These are phyloP conservation scores for Thelaira solivaga DNA, from an alignment of 2,888 invertebrate genomes.

Conservation along the genomic window DNA sequence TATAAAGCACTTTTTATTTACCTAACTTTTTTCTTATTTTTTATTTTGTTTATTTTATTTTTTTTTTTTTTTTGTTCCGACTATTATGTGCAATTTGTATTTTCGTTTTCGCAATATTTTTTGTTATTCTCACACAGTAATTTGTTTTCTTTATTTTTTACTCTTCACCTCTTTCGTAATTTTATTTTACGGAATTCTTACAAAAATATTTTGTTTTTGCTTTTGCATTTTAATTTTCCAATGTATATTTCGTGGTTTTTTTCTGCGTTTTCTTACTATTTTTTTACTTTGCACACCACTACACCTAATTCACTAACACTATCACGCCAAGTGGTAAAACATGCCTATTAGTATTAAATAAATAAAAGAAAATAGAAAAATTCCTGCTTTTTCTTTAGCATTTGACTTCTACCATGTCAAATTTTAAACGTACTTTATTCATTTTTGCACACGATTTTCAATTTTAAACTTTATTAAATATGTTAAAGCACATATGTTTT, in stretches of 20 bases:
- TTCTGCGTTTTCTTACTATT: constrained; percentile 30
- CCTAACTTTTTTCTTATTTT: neutral
- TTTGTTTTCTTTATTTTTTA: constrained; percentile 41
- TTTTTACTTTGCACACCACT: constrained; percentile 43
- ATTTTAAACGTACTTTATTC: constrained; percentile 50
- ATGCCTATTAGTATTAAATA: constrained; percentile 51
- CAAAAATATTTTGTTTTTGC: constrained; percentile 37
- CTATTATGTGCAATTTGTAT: constrained; percentile 6
- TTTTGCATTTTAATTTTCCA: constrained; percentile 47
- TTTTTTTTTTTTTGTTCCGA: constrained; percentile 14
- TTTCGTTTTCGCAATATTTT: constrained; percentile 50
- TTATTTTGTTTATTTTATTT: neutral
- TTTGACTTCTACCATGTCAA: constrained; percentile 45
- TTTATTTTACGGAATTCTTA: constrained; percentile 46
- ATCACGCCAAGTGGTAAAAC: constrained; percentile 41
- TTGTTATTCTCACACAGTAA: constrained; percentile 48
- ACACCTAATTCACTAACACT: constrained; percentile 27
- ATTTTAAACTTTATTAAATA: neutral
- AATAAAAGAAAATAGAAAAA: constrained; percentile 53
- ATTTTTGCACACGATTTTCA: constrained; percentile 8
- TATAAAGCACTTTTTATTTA: no score
- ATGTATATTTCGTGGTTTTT: constrained; percentile 45
- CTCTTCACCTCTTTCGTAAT: constrained; percentile 36
- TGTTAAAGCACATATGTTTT: neutral
- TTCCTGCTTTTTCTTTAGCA: constrained; percentile 55